phyloP scores from a whole-genome alignment of 2,888 invertebrate species.

The Tetragnatha montana region DNA sequence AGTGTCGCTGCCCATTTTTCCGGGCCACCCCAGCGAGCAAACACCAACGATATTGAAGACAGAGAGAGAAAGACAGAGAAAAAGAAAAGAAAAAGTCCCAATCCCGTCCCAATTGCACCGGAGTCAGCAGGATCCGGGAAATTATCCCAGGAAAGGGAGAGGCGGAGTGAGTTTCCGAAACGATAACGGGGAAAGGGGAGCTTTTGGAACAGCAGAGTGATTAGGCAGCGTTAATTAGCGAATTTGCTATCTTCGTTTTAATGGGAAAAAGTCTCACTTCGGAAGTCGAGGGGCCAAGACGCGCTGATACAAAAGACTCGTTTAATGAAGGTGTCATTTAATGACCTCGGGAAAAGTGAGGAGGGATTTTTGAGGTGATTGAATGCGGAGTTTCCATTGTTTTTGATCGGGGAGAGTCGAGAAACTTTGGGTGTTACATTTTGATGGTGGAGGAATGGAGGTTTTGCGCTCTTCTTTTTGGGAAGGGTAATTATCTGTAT shows the following conservation, averaged over 20 bases:
- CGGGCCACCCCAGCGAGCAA: not conserved
- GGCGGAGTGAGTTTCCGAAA: not conserved
- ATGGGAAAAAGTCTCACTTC: conserved; percentile 8
- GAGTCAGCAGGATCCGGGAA: conserved; percentile 27
- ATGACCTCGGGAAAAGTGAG: conserved; percentile 6
- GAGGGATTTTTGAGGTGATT: conserved; percentile 14
- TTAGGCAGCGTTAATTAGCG: conserved; percentile 56
- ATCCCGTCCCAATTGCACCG: conserved; percentile 16
- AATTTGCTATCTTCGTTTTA: conserved; percentile 51
- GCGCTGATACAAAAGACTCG: conserved; percentile 22
- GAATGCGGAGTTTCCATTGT: conserved; percentile 7
- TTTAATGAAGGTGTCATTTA: conserved; percentile 40
- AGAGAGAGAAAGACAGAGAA: not conserved
- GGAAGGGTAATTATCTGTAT: too few relatives aligned
- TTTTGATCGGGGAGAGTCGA: not conserved
- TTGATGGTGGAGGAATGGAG: not conserved
- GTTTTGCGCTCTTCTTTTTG: not conserved
- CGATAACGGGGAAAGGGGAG: conserved; percentile 23
- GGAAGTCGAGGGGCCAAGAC: conserved; percentile 31
- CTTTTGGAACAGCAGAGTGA: conserved; percentile 46
- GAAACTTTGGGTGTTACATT: not conserved
- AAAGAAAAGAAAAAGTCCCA: not conserved
- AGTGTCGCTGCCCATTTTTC: not conserved
- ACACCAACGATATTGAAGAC: not conserved
- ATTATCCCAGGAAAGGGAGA: conserved; percentile 25